A percentile compares a stretch with the other conserved stretches of the same genome.
phyloP scores from a whole-genome alignment of 2,888 invertebrate species.

The Tinea trinotella region DNA sequence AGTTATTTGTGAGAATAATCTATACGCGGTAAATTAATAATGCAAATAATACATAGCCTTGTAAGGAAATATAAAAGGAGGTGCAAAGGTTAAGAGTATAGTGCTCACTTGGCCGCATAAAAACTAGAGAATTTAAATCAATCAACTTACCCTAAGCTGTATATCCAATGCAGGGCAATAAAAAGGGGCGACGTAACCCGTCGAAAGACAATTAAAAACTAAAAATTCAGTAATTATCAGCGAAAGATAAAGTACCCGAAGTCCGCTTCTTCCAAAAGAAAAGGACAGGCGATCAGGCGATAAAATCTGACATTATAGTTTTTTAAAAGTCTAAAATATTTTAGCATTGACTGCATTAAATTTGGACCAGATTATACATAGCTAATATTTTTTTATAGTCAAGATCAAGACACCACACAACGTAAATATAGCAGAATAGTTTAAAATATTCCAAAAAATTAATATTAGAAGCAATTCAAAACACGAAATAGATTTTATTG shows the following conservation, averaged over 20 bases:
- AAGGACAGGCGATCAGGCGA: neutral
- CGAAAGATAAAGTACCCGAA: neutral
- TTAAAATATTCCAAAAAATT: too few relatives aligned
- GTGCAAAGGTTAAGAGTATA: conserved; percentile 9
- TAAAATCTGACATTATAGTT: neutral
- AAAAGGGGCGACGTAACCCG: neutral
- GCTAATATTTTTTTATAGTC: too few relatives aligned
- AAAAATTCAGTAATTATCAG: neutral
- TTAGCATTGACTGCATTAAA: too few relatives aligned
- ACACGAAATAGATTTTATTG: too few relatives aligned
- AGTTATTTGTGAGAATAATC: neutral
- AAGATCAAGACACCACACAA: too few relatives aligned
- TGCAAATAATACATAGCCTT: conserved; percentile 5
- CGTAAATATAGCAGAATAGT: too few relatives aligned
- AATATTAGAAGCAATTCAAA: too few relatives aligned
- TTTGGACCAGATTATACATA: too few relatives aligned
- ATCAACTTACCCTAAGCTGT: neutral
- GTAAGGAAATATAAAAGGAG: neutral
- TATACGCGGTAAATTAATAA: neutral
- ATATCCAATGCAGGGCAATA: neutral
- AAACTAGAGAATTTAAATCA: neutral
- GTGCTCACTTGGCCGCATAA: neutral
- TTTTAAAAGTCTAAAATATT: too few relatives aligned
- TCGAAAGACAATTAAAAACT: conserved; percentile 10
- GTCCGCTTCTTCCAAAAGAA: neutral